Percentiles rank a stretch among this genome's conserved stretches.
Evolutionary conservation across 2,797 vertebrate species (phyloP).

Genomic region (Ciconia nigra): DNA sequence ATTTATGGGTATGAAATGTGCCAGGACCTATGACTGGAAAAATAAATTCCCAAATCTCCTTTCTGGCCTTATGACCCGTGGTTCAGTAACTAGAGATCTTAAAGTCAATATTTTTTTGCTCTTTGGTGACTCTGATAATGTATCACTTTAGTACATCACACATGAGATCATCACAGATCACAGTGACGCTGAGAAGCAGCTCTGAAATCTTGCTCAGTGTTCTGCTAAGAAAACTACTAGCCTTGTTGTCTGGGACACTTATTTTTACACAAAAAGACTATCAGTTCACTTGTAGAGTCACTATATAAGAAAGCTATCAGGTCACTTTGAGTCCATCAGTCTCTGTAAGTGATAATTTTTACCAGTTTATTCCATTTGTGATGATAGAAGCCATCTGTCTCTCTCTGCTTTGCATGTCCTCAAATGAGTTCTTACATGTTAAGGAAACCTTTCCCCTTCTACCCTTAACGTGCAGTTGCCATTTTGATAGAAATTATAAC

Average conservation of each 20-base stretch:
- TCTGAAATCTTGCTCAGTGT: not conserved
- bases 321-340: not conserved
- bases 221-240: not conserved
- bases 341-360: constrained; percentile 6
- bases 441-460: not conserved
- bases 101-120: not conserved
- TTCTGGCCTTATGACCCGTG: not conserved
- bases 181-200: not conserved
- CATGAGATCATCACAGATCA: not conserved
- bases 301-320: not conserved
- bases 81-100: not conserved
- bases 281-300: not conserved
- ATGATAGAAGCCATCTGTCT: constrained; percentile 34
- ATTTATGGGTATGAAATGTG: not conserved
- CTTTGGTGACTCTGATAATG: not conserved
- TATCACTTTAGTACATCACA: not conserved
- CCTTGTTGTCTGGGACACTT: not conserved
- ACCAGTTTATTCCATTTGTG: constrained; percentile 14
- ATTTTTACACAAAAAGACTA: not conserved
- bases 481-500: constrained; percentile 7
- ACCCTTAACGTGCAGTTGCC: not conserved
- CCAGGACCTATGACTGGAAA: not conserved
- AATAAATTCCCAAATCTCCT: not conserved
- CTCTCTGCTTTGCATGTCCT: not conserved
- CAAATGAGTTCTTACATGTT: not conserved